Base-by-base conservation (phyloP, 2,113 vertebrate species). In the Erinaceus europaeus region DNA sequence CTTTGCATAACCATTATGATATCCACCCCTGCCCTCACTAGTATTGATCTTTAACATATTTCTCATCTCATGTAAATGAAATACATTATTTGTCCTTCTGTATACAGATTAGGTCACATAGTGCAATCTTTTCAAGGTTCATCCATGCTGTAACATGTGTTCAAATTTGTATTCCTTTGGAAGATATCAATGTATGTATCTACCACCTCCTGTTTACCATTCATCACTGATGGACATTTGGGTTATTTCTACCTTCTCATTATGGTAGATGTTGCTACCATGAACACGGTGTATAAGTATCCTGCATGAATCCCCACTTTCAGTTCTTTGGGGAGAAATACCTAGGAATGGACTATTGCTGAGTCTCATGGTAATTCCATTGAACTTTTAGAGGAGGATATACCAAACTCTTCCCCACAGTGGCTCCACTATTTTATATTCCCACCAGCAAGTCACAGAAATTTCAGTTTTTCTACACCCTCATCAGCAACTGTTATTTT, bases 401-500 rank as follows among this genome's bases (percentile, higher is more conserved):
- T 90, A 34, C 21, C 73, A 46, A 53, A 71, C 40, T 76, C 27
- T 90, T 87, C 92, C 55, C 36, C 23, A 46, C 38, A 65, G 40
- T 48, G 69, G 32, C 52, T 29, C 4, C 57, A 77, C 34, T 32
- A 52, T 78, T 88, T 81, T 64, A 29, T 53, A 68, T 85, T 89
- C 61, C 34, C 75, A 38, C 38, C 40, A 67, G 20, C 61, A 84
- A 89, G 40, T 42, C 59, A 83, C 48, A 79, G 53, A 38, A 25
- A 62, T 81, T 91, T 59, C 36, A 92, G 18, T 69, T 84, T 87
- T 29, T 90, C 76, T 50, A 62, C 65, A 40, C 90, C 89, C 67
- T 91, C 72, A 55, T 67, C 6, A 71, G 65, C 38, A 88, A 65
- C 61, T 91, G 29, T 40, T 85, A 78, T 88, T 90, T n/a, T 93